Evolutionary conservation across 2,888 invertebrate genomes (phyloP).

Genomic region (Catocala fraxini): DNA sequence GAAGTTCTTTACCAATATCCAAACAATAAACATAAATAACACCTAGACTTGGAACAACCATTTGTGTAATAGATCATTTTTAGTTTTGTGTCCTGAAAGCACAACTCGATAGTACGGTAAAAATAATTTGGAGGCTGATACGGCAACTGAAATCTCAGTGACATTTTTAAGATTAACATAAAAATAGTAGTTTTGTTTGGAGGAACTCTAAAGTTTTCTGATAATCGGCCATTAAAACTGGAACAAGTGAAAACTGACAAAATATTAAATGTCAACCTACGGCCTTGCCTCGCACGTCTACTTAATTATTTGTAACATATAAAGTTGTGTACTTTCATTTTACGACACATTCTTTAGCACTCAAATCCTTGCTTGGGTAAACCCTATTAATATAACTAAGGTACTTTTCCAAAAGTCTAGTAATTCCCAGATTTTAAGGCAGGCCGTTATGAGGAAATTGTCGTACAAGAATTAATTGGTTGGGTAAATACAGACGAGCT

Average conservation of each 20-base stretch:
- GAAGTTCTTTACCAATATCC: too few relatives aligned
- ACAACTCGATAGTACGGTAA: too few relatives aligned
- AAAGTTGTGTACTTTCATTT: conserved; percentile 62
- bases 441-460: conserved; percentile 7
- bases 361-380: conserved; percentile 33
- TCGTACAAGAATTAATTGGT: too few relatives aligned
- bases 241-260: conserved; percentile 75
- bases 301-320: conserved; percentile 76
- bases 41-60: too few relatives aligned
- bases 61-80: too few relatives aligned
- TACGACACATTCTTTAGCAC: conserved; percentile 49
- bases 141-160: neutral
- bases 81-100: too few relatives aligned
- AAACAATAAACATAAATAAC: too few relatives aligned
- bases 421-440: conserved; percentile 3
- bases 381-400: conserved; percentile 14
- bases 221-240: conserved; percentile 68
- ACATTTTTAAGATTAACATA: too few relatives aligned
- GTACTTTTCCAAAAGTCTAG: conserved; percentile 1
- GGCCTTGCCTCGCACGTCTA: conserved; percentile 76
- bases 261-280: conserved; percentile 75
- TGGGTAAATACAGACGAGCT: neutral
- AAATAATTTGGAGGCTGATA: too few relatives aligned
- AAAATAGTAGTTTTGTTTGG: neutral
- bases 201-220: conserved; percentile 49